Evolutionary conservation across 2,888 invertebrate species (phyloP), one percentile per base, ranked within the genome.

Genomic region (Epinotia brunnichana): DNA sequence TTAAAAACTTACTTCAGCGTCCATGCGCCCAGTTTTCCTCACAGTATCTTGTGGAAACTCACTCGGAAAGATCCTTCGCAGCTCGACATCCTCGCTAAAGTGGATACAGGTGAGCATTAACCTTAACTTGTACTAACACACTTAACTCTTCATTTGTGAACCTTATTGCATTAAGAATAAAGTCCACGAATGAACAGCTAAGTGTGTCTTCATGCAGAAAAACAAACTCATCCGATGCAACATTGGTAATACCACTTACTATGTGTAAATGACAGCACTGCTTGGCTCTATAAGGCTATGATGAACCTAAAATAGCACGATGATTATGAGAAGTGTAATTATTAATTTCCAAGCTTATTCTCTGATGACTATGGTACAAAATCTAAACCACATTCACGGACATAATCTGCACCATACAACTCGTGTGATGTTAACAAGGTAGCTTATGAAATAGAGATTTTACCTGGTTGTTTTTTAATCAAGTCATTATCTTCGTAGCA

Each of bases 1-100:
- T 5, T 13, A 19, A 17, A 51, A 21, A 11, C 67, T 64, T 86
- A 91, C 92, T 85, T 92, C 91, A 41, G 91, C 83, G 78, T 90
- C 86, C 13, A 81, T 3, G 3, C 84, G 81, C 2, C 91, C 92
- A 78, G 85, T 90, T 82, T 83, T 89, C 70, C 89, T 79, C 3
- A 91, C 74, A 0, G 90, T 89, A 61, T 92, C 91, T 80, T 89
- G 89, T 21, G 91, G 91, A 76, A 92, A 92, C 79, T 92, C 91
- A 70, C 74, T 84, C 1, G 92, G 90, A 75, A 92, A 92, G 75
- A 92, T 85, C 78, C 92, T 83, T 73, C 92, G 82, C 17, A 92
- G 77, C 73, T 92, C 92, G 29, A 92, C 85, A 78, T 92, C 92
- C 82, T 92, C 92, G 78, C 92, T 92, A 81, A 74, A 83, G 61